phyloP scores from a whole-genome alignment of 2,797 vertebrate species.

The Sebastes taczanowskii region DNA sequence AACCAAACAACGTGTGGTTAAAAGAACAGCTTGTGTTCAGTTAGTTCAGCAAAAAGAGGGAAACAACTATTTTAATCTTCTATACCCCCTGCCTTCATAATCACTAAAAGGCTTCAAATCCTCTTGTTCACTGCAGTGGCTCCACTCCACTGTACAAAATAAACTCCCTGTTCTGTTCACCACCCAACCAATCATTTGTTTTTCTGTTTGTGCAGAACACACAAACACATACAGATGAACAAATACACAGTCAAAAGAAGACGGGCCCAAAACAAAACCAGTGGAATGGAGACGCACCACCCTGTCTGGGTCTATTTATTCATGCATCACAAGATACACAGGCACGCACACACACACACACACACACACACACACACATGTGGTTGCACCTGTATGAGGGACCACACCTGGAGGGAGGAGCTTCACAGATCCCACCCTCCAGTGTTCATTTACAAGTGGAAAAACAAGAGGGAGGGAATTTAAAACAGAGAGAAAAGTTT shows the following conservation, averaged over 20 bases:
- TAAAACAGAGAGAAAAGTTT: not conserved
- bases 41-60: not conserved
- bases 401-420: slow-evolving; percentile 42
- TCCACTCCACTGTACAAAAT: slow-evolving; percentile 2
- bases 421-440: not conserved
- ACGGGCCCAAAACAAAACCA: slow-evolving; percentile 10
- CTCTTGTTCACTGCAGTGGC: slow-evolving; percentile 8
- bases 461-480: slow-evolving; percentile 14
- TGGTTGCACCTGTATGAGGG: slow-evolving; percentile 27
- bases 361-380: not conserved
- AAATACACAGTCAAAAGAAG: not conserved
- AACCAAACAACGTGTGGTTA: not conserved
- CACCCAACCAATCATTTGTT: slow-evolving; percentile 15
- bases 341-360: not conserved
- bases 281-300: not conserved
- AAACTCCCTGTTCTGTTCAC: slow-evolving; percentile 2
- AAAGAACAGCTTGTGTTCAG: slow-evolving; percentile 2
- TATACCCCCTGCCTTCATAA: slow-evolving; percentile 20
- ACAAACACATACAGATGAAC: not conserved
- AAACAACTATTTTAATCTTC: slow-evolving; percentile 36
- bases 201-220: slow-evolving; percentile 7
- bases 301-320: not conserved
- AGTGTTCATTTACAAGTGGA: not conserved
- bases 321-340: not conserved
- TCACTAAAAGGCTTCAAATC: slow-evolving; percentile 44